Evolutionary conservation across 2,797 vertebrate genomes (phyloP), one percentile per base, ranked within the genome.

Genomic region (Pseudomugil tenellus): DNA sequence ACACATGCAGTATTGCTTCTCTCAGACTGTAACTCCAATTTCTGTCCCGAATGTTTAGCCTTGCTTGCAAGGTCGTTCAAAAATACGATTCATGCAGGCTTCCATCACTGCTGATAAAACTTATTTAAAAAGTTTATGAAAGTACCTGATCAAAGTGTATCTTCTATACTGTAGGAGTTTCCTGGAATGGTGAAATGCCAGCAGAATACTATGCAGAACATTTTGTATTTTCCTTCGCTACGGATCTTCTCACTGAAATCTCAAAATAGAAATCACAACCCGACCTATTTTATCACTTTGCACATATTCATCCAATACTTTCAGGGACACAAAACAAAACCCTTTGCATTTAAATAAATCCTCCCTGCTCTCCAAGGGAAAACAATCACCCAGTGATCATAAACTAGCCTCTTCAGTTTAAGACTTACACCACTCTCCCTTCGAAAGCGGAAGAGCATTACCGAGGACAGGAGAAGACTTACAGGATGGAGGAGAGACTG

Each of bases 401-500:
- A 54, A 55, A 28, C n/a, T 28, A 12, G 43, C 39, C 51, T 56
- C 29, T 64, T 72, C 55, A 23, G 48, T 54, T 23, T 58, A n/a
- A 34, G 54, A 52, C 43, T 54, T 23, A 5, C 8, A 2, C 61
- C n/a, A 59, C 41, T 71, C 16, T 60, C 56, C 48, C 25, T 77
- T 53, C 54, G 55, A 71, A 49, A 28, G 51, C 59, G 21, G 32
- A 46, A 49, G 37, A 72, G 52, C 32, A 56, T 26, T 32, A 60
- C 37, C 37, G 67, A 43, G 25, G 59, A 66, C 39, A 69, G 23
- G 25, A 39, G 60, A 43, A 25, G 63, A 64, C 51, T 34, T 6
- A 54, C 6, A 37, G 56, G 64, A 56, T 37, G 29, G 37, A 65
- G 69, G 28, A 60, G 54, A 65, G 63, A 70, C 60, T 31, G 70